Conservation (phyloP, 2,113 vertebrate genomes). For the Labeo rohita region DNA sequence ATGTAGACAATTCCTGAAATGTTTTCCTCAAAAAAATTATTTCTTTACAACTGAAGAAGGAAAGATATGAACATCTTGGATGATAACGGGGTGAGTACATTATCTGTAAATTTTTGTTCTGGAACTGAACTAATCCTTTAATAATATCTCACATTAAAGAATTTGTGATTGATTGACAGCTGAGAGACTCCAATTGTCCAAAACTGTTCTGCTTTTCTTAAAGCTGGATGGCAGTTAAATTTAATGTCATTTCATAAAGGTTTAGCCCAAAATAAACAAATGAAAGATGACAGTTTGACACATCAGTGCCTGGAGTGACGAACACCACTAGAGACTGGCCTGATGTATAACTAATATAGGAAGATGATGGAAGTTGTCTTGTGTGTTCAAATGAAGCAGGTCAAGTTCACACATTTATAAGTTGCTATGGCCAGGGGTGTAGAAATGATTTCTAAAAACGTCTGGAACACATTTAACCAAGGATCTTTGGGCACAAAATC, state of each 20-base stretch:
- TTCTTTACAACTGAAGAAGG: no score
- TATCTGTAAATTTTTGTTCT: no score
- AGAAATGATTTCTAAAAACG: constrained; percentile 9
- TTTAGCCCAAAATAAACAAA: constrained; percentile 11
- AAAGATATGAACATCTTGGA: no score
- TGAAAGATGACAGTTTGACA: constrained; percentile 32
- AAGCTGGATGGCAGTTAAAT: neutral
- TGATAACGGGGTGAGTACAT: no score
- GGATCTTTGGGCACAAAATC: neutral
- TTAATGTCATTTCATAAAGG: neutral
- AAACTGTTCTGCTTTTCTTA: neutral
- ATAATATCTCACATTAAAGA: neutral
- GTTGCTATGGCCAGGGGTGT: constrained; percentile 4
- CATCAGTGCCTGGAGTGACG: neutral
- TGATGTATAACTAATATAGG: neutral
- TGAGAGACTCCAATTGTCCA: neutral
- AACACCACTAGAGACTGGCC: neutral
- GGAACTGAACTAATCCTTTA: neutral
- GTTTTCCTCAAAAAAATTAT: no score
- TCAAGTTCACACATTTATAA: neutral
- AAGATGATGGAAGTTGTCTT: neutral
- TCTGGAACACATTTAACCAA: neutral
- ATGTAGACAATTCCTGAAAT: no score
- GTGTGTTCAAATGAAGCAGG: constrained; percentile 12
- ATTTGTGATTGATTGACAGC: neutral